Base-by-base conservation (phyloP, 2,888 invertebrate species). In the Chalcis sispes region DNA sequence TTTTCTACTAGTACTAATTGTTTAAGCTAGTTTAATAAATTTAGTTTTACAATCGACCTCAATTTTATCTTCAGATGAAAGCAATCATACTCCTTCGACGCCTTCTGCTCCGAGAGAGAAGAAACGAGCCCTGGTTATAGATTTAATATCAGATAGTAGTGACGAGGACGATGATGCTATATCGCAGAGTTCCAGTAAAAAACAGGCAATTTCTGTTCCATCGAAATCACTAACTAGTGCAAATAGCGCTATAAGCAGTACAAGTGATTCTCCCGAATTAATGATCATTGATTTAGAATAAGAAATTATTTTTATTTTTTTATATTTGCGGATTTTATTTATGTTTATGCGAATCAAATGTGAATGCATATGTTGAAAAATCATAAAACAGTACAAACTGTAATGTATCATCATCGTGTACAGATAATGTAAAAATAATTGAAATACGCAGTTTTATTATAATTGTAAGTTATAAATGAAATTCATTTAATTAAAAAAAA, bases 261-360 rank as follows among this genome's bases (percentile, higher is more conserved):
- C 88, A 42, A 88, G 88, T 64, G 87, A 88, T 80, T 88, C 88
- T 15, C 88, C 88, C 5, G 88, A 88, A 74, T 81, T 87, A n/a
- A 87, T 88, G 87, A 87, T 88, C 70, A 88, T 88, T 71, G 88
- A 88, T 81, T 80, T 88, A 82, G 88, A 88, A 79, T 88, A 84
- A 86, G 59, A 71, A 48, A 65, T 29, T 61, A 13, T 10, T 59
- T 50, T 73, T 69, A 23, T 46, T 58, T 36, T 66, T 71, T 59
- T 46, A 46, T 5, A 42, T 52, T 58, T 20, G 13, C 18, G 20
- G 50, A 29, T 29, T 46, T 18, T 27, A 48, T 42, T 74, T 52
- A 66, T 18, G 62, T 73, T 59, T 23, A 61, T n/a, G n/a, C 71
- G 23, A 13, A 46, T 69, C 10, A 70, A 58, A 62, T 36, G 23